Evolutionary conservation across 2,113 vertebrate species (phyloP).

Genomic region (Pogonocichla stellata): DNA sequence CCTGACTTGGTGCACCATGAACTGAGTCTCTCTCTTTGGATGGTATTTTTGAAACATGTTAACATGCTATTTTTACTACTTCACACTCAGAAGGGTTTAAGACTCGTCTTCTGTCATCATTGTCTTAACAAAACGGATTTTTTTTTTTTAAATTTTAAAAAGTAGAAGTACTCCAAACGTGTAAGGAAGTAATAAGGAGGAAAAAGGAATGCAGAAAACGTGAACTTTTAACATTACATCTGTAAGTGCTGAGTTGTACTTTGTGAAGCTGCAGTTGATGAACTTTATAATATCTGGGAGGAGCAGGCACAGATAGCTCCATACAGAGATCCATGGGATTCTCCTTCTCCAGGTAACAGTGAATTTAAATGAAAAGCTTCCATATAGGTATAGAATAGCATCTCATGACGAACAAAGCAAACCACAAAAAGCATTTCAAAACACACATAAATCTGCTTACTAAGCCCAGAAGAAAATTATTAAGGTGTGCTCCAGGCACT

Average conservation of each 20-base stretch:
- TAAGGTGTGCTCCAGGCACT: background rate
- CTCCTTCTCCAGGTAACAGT: background rate
- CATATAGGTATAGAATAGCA: background rate
- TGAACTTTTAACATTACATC: background rate
- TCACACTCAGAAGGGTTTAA: background rate
- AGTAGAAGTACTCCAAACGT: background rate
- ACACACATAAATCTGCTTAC: background rate
- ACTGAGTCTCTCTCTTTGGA: background rate
- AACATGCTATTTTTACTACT: background rate
- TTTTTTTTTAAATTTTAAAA: background rate
- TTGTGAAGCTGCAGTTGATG: background rate
- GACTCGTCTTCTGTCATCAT: background rate
- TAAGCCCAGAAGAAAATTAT: background rate
- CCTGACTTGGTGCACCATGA: background rate
- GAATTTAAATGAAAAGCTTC: background rate
- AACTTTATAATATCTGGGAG: background rate
- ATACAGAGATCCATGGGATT: background rate
- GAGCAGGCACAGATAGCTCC: background rate
- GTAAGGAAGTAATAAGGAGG: background rate
- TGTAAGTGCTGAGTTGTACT: background rate
- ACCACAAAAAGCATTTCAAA: background rate
- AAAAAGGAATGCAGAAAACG: background rate
- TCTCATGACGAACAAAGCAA: accelerated
- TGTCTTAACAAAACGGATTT: background rate
- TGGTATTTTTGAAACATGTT: background rate